A percentile compares a stretch with the other conserved stretches of the same genome.
These are phyloP conservation scores for Stenotaenia linearis DNA, from an alignment of 2,888 invertebrate species.

Conservation along the genomic window DNA sequence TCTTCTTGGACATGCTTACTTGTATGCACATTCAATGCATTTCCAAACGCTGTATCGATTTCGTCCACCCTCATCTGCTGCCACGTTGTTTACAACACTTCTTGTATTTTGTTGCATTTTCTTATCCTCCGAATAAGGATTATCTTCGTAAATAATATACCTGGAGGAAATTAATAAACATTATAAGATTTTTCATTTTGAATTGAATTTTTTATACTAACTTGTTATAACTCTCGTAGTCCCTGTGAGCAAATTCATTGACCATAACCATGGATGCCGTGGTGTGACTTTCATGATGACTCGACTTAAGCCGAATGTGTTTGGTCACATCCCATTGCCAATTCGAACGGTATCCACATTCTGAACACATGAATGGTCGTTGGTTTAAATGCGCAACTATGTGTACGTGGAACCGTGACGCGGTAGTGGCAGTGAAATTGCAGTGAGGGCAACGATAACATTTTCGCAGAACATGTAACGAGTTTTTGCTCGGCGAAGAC, in stretches of 20 bases:
- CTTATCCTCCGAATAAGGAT: not conserved
- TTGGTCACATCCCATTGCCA: slow-evolving; percentile 97
- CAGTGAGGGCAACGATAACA: slow-evolving; percentile 84
- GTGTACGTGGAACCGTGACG: slow-evolving; percentile 87
- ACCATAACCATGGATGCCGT: slow-evolving; percentile 69
- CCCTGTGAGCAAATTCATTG: slow-evolving; percentile 81
- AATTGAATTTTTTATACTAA: slow-evolving; percentile 50
- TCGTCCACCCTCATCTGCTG: not conserved
- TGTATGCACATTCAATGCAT: not conserved
- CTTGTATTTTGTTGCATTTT: not conserved
- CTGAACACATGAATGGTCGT: slow-evolving; percentile 89
- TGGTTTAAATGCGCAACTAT: slow-evolving; percentile 87
- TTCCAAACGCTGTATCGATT: not conserved
- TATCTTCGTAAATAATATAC: not conserved
- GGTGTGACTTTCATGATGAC: slow-evolving; percentile 72
- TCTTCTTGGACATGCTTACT: not conserved
- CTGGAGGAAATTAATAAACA: not conserved
- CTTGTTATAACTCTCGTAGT: slow-evolving; percentile 88
- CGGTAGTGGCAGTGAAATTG: slow-evolving; percentile 86
- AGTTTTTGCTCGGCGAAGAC: not conserved
- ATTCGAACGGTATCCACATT: slow-evolving; percentile 88
- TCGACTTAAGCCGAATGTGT: slow-evolving; percentile 84
- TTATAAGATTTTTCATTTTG: not conserved
- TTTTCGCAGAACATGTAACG: not conserved
- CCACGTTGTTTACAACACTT: not conserved